Conservation (phyloP, 2,888 invertebrate genomes). For the Thereva unica region DNA sequence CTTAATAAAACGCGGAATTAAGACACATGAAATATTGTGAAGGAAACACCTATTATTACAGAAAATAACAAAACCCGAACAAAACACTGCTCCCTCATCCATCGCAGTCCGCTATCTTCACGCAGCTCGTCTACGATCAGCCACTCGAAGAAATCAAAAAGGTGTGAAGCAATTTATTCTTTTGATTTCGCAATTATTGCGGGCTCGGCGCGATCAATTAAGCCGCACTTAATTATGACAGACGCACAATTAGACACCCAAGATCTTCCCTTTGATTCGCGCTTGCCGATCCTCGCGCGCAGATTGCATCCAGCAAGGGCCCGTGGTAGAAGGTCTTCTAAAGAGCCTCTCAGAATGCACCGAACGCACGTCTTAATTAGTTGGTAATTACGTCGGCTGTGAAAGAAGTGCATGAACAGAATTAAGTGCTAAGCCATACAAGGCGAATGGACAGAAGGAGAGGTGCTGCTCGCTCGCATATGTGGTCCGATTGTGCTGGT, state of each 20-base stretch:
- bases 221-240: conserved; percentile 28
- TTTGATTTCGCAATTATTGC: conserved; percentile 28
- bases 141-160: conserved; percentile 5
- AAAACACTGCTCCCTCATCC: too few relatives aligned
- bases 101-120: too few relatives aligned
- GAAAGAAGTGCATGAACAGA: not conserved
- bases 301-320: conserved; percentile 3
- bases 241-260: conserved; percentile 26
- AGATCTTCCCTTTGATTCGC: conserved; percentile 9
- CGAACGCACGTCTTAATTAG: conserved; percentile 31
- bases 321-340: too few relatives aligned
- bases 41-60: too few relatives aligned
- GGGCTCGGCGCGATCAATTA: conserved; percentile 27
- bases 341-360: not conserved
- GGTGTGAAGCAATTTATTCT: conserved; percentile 23
- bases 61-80: too few relatives aligned
- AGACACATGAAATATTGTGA: too few relatives aligned
- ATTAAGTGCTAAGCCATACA: too few relatives aligned
- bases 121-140: not conserved
- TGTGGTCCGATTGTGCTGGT: too few relatives aligned
- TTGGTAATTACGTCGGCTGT: conserved; percentile 30
- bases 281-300: conserved; percentile 6
- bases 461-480: too few relatives aligned
- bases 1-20: too few relatives aligned
- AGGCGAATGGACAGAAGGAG: too few relatives aligned